A percentile compares a stretch with the other conserved stretches of the same genome.
These are phyloP conservation scores for Parus major DNA, from an alignment of 2,113 vertebrate species.

Conservation along the genomic window DNA sequence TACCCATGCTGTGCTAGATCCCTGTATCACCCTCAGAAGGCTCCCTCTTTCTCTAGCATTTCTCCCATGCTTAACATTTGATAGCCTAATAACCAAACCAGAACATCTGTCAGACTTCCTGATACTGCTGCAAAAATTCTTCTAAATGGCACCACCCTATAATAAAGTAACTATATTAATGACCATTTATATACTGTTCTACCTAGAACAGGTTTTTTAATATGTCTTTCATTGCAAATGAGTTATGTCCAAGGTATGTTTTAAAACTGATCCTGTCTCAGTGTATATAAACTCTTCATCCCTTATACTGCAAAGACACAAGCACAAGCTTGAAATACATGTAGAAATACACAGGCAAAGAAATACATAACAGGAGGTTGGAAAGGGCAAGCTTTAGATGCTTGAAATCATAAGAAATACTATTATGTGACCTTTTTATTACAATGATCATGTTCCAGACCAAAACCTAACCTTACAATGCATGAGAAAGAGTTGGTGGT, in stretches of 20 bases:
- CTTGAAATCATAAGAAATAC: neutral
- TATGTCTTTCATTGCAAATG: neutral
- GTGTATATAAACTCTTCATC: neutral
- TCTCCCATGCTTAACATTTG: neutral
- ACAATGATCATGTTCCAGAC: neutral
- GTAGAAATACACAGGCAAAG: neutral
- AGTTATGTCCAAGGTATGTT: neutral
- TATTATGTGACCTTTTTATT: neutral
- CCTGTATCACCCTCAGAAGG: neutral
- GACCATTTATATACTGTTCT: neutral
- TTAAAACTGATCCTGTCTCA: neutral
- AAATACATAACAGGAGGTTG: neutral
- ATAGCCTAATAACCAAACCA: neutral
- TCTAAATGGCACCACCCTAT: neutral
- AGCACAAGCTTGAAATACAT: neutral
- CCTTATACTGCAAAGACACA: neutral
- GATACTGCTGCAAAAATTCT: neutral
- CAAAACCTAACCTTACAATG: neutral
- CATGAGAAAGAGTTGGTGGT: neutral
- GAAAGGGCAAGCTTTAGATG: neutral
- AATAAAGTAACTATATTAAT: neutral
- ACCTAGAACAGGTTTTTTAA: neutral
- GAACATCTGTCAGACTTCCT: neutral
- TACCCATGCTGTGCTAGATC: neutral
- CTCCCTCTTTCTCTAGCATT: neutral